A percentile compares a stretch with the other conserved stretches of the same genome.
These are phyloP conservation scores for Taurulus bubalis DNA, from an alignment of 2,113 vertebrate species.

Conservation along the genomic window DNA sequence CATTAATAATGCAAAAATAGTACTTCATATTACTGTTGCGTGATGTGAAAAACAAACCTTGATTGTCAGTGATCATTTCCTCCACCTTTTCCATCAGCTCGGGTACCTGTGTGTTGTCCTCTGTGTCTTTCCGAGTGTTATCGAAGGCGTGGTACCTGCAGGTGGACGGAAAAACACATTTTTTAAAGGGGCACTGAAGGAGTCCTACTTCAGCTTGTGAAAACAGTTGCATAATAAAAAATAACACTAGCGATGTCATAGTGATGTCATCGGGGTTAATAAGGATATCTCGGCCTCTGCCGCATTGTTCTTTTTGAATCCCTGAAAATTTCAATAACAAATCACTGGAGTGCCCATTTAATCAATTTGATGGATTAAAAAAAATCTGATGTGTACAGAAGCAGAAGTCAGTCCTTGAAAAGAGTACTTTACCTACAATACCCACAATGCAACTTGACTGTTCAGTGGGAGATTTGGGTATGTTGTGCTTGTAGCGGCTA, in stretches of 20 bases:
- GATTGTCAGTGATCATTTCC: constrained; percentile 83
- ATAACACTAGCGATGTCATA: background rate
- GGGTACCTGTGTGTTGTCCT: constrained; percentile 80
- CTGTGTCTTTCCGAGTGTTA: constrained; percentile 76
- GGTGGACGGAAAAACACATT: background rate
- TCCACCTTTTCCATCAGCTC: constrained; percentile 84
- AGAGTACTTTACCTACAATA: background rate
- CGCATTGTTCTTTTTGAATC: background rate
- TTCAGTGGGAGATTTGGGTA: background rate
- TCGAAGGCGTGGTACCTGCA: constrained; percentile 82
- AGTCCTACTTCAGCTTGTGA: background rate
- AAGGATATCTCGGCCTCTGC: background rate
- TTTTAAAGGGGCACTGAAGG: background rate
- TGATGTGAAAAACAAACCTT: constrained; percentile 54
- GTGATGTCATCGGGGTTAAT: background rate
- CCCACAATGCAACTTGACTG: background rate
- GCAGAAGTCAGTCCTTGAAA: background rate
- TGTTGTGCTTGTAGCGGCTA: background rate
- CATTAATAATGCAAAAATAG: background rate
- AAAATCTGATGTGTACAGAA: background rate
- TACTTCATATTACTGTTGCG: background rate
- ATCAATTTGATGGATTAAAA: background rate
- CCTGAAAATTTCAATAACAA: background rate
- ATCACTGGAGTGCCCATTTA: no score
- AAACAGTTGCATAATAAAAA: background rate